Percentiles rank a stretch among this genome's conserved stretches.
Conservation (phyloP, 2,113 vertebrate genomes). For the Phainopepla nitens region DNA sequence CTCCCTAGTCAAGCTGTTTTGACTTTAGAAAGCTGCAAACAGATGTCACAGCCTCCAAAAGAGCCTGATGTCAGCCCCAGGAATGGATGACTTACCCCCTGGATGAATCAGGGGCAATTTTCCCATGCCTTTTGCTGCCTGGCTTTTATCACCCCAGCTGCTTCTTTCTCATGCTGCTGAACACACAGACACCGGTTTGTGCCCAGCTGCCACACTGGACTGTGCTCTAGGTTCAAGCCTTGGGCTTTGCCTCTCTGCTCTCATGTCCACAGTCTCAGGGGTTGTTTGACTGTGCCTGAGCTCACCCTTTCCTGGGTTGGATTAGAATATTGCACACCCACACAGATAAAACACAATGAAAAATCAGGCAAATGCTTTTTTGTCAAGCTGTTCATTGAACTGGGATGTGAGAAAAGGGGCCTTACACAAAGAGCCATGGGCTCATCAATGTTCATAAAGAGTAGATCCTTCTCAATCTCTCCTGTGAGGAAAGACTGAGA, state of each 20-base stretch:
- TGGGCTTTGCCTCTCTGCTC: neutral
- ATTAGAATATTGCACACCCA: neutral
- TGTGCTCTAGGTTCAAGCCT: neutral
- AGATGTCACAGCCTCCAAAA: neutral
- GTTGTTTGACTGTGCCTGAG: neutral
- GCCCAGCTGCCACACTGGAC: neutral
- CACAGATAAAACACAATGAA: neutral
- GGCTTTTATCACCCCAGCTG: neutral
- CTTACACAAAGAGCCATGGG: neutral
- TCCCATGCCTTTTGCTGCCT: neutral
- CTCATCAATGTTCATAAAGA: neutral
- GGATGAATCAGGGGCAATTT: neutral
- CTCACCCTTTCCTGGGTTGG: fast-evolving
- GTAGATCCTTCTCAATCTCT: neutral
- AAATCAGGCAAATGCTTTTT: neutral
- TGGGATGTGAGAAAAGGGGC: neutral
- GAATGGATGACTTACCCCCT: neutral
- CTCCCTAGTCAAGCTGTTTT: neutral
- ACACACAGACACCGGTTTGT: neutral
- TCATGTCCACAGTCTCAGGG: neutral
- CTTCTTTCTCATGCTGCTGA: neutral
- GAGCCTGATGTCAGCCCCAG: neutral
- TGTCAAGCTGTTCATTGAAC: neutral
- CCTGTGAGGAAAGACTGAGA: neutral
- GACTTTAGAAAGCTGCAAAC: slow-evolving; percentile 7